A percentile compares a stretch with the other conserved stretches of the same genome.
Evolutionary conservation across 1,140 invertebrate species (phyloP).

Genomic region (Megalopta genalis): DNA sequence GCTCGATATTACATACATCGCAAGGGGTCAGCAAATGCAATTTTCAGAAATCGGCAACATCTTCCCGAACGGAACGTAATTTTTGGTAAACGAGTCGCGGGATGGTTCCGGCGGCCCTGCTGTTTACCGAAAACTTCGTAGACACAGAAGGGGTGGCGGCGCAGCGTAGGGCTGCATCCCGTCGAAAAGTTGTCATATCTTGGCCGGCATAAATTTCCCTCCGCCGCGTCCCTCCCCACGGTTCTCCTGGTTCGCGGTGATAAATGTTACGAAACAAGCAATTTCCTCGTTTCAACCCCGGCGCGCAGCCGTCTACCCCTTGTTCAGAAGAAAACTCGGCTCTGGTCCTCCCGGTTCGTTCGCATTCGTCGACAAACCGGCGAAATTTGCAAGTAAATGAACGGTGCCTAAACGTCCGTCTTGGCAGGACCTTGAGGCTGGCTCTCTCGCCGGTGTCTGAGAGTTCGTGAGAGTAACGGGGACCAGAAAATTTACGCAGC

Average conservation of each 20-base stretch:
- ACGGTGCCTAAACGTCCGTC: conserved; percentile 48
- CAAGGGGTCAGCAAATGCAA: too few relatives aligned
- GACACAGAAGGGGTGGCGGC: neutral
- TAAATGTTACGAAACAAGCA: conserved; percentile 47
- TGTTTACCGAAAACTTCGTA: conserved; percentile 26
- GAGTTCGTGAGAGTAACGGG: conserved; percentile 50
- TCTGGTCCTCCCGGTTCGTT: conserved; percentile 2
- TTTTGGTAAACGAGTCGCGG: conserved; percentile 23
- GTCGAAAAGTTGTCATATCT: conserved; percentile 44
- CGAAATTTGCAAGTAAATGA: conserved; percentile 65
- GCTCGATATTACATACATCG: too few relatives aligned
- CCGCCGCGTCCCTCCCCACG: neutral
- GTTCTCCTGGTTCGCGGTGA: neutral
- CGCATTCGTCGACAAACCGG: conserved; percentile 40
- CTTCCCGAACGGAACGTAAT: conserved; percentile 3
- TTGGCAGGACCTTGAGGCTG: conserved; percentile 12
- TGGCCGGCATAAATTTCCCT: conserved; percentile 31
- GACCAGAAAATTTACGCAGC: conserved; percentile 46
- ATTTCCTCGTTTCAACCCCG: conserved; percentile 37
- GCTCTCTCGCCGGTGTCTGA: neutral
- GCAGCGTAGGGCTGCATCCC: neutral
- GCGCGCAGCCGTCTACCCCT: neutral
- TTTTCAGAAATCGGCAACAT: too few relatives aligned
- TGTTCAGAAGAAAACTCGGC: neutral
- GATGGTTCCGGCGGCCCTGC: neutral